Conservation (phyloP, 2,797 vertebrate genomes). For the Falco concolor region DNA sequence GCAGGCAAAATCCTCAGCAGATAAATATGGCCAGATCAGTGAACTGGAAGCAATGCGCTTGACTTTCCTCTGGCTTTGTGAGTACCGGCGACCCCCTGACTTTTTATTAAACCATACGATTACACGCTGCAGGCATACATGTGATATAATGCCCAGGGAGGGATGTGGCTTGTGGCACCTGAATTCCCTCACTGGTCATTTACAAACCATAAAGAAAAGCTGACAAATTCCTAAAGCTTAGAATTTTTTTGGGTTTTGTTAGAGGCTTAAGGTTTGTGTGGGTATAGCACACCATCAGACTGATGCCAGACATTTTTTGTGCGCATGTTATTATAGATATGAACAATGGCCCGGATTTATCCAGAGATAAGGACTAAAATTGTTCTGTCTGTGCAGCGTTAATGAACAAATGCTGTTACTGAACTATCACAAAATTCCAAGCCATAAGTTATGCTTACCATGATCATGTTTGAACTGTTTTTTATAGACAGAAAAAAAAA, state of each 20-base stretch:
- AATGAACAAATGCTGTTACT: not conserved
- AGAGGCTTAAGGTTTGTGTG: not conserved
- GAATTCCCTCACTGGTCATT: not conserved
- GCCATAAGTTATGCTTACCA: not conserved
- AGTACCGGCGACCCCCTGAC: not conserved
- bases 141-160: slow-evolving; percentile 19
- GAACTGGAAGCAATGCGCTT: not conserved
- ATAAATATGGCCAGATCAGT: slow-evolving; percentile 5
- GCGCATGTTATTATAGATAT: not conserved
- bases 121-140: not conserved
- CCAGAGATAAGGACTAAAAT: not conserved
- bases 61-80: slow-evolving; percentile 13
- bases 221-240: slow-evolving; percentile 39
- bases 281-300: not conserved
- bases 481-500: not conserved
- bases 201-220: slow-evolving; percentile 32
- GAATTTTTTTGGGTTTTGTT: not conserved
- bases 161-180: not conserved
- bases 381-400: not conserved
- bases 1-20: slow-evolving; percentile 17
- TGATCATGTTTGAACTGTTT: not conserved
- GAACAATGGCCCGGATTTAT: not conserved
- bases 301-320: not conserved
- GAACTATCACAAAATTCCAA: not conserved
- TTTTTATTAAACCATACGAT: slow-evolving; percentile 31